Conservation (phyloP, 2,113 vertebrate species). For the Siniperca knerii region DNA sequence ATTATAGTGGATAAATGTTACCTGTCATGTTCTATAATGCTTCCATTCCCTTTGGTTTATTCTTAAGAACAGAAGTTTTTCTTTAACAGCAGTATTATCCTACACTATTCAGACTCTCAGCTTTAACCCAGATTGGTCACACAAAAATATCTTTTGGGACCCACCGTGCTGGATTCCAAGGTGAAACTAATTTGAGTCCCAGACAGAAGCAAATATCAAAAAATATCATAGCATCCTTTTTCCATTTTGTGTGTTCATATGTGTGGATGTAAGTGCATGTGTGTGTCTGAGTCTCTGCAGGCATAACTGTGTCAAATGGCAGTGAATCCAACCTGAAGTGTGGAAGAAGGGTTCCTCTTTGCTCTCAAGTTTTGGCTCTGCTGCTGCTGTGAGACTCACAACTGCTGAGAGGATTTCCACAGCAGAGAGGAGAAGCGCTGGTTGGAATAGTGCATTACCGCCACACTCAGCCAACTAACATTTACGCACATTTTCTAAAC, state of each 20-base stretch:
- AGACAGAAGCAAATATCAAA: not conserved
- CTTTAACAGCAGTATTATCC: not conserved
- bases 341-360: conserved; percentile 6
- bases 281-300: conserved; percentile 10
- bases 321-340: conserved; percentile 43
- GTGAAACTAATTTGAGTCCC: conserved; percentile 31
- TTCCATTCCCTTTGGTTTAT: not conserved
- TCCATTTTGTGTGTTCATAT: not conserved
- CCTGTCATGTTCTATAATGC: not conserved
- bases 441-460: conserved; percentile 36
- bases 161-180: conserved; percentile 3
- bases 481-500: conserved; percentile 50
- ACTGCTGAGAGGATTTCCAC: conserved; percentile 56
- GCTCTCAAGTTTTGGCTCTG: conserved; percentile 26
- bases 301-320: conserved; percentile 51
- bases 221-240: not conserved
- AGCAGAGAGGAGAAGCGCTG: conserved; percentile 33
- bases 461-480: conserved; percentile 58
- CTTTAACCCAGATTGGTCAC: conserved; percentile 27
- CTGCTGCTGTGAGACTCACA: conserved; percentile 17
- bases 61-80: not conserved
- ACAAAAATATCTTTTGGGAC: conserved; percentile 23
- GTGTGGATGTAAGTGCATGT: not conserved
- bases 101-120: not conserved
- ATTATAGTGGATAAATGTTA: not conserved